phyloP scores from a whole-genome alignment of 1,140 invertebrate species.

The Marisa cornuarietis region DNA sequence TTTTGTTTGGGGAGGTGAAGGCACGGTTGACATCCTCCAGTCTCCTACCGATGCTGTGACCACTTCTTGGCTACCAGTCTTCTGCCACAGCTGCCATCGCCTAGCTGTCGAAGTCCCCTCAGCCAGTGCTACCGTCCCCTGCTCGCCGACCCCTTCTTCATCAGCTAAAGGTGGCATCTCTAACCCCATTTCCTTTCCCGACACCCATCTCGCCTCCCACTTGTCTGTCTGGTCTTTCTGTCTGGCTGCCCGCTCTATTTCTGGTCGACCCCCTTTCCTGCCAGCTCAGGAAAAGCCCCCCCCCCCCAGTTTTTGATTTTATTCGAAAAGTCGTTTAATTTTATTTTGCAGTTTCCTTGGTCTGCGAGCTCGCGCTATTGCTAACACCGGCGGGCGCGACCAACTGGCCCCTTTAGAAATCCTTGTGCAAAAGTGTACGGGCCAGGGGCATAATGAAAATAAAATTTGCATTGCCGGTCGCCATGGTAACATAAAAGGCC shows the following conservation, averaged over 20 bases:
- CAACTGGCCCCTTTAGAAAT: background rate
- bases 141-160: no score
- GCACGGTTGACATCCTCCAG: no score
- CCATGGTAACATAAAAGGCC: slow-evolving; percentile 29
- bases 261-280: background rate
- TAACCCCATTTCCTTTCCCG: no score
- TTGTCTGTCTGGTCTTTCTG: background rate
- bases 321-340: slow-evolving; percentile 20
- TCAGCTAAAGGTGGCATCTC: no score
- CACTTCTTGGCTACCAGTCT: no score
- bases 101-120: no score
- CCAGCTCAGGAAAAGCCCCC: background rate
- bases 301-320: slow-evolving; percentile 2
- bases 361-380: background rate
- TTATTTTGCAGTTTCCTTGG: slow-evolving; percentile 18
- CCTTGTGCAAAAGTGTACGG: slow-evolving; percentile 6
- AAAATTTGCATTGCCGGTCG: slow-evolving; percentile 26
- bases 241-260: background rate
- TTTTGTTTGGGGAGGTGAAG: no score
- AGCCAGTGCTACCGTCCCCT: no score
- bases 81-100: no score
- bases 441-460: slow-evolving; percentile 20
- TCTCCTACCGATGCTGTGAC: no score
- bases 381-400: background rate
- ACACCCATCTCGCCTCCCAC: background rate